Percentiles rank a stretch among this genome's conserved stretches.
These are phyloP conservation scores for Parauchenoglanis punctatus DNA, from an alignment of 2,797 vertebrate species.

Conservation along the genomic window DNA sequence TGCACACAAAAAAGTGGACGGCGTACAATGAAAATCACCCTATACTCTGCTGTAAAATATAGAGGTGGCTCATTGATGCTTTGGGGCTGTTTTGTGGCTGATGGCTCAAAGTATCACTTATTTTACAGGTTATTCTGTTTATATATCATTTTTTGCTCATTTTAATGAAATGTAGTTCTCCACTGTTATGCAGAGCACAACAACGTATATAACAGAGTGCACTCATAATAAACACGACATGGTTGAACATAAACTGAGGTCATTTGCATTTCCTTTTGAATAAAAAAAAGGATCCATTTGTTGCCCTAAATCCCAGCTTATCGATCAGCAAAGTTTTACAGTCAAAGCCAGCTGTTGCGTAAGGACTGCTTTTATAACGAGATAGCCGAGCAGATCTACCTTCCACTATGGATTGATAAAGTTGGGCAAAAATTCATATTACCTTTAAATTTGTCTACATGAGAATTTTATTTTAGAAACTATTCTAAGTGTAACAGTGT, in stretches of 20 bases:
- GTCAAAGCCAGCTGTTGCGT: conserved; percentile 38
- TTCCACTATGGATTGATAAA: background rate
- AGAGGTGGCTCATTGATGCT: background rate
- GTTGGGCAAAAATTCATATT: background rate
- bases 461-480: background rate
- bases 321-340: conserved; percentile 34
- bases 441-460: conserved; percentile 22
- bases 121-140: background rate
- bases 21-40: background rate
- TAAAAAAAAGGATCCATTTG: background rate
- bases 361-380: conserved; percentile 24
- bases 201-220: background rate
- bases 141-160: background rate
- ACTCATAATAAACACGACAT: conserved; percentile 37
- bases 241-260: conserved; percentile 46
- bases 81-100: background rate
- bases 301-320: conserved; percentile 21
- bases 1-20: background rate
- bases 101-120: background rate
- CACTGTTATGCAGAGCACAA: background rate
- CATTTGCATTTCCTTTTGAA: background rate
- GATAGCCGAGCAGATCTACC: background rate
- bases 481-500: background rate
- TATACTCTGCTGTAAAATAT: background rate
- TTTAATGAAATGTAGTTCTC: background rate